Evolutionary conservation across 2,888 invertebrate species (phyloP).

Genomic region (Ophion obscuratus): DNA sequence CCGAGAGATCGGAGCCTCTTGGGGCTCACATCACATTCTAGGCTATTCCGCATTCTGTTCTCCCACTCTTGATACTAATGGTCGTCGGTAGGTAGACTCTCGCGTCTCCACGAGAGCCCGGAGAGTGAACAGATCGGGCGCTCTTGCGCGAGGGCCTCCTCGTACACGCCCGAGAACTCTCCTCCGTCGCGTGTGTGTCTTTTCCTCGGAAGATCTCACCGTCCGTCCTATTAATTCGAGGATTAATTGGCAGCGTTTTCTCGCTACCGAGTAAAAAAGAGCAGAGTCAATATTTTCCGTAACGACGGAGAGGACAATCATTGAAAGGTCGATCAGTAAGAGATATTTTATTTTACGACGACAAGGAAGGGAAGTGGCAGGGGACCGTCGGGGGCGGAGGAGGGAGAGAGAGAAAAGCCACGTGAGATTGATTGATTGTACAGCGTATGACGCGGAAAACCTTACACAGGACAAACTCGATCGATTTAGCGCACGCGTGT

Average conservation of each 20-base stretch:
- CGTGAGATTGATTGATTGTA: conserved; percentile 63
- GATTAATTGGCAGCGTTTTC: conserved; percentile 20
- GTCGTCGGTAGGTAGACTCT: conserved; percentile 54
- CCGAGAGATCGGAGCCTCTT: conserved; percentile 59
- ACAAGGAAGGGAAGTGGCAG: not conserved
- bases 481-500: conserved; percentile 30
- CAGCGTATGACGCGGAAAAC: conserved; percentile 53
- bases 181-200: conserved; percentile 35
- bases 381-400: not conserved
- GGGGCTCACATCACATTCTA: conserved; percentile 83
- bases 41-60: conserved; percentile 85
- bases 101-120: conserved; percentile 74
- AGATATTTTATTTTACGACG: conserved; percentile 23
- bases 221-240: conserved; percentile 3
- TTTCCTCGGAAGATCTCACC: conserved; percentile 25
- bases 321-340: conserved; percentile 53
- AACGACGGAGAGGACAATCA: not conserved
- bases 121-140: conserved; percentile 62
- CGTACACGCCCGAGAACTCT: conserved; percentile 40
- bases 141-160: not conserved
- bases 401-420: conserved; percentile 41
- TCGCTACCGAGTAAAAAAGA: not conserved
- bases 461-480: conserved; percentile 54
- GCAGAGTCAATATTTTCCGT: not conserved
- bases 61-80: conserved; percentile 76